Evolutionary conservation across 2,797 vertebrate genomes (phyloP).

Genomic region (Danio albolineatus): DNA sequence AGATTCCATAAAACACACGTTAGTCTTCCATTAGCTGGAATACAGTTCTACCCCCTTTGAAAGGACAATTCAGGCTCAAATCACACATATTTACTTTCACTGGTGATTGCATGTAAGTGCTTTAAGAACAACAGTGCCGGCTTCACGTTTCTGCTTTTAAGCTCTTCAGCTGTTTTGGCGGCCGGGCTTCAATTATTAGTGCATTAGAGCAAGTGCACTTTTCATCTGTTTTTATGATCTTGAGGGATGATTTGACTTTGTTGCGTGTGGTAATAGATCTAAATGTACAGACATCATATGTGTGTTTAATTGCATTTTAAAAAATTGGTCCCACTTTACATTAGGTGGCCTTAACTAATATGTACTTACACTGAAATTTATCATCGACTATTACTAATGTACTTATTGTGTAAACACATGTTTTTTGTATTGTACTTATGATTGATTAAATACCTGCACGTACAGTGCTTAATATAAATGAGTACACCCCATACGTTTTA

Average conservation of each 20-base stretch:
- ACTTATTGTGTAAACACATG: too few relatives aligned
- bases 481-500: too few relatives aligned
- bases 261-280: not conserved
- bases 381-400: too few relatives aligned
- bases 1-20: too few relatives aligned
- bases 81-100: not conserved
- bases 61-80: not conserved
- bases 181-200: not conserved
- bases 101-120: not conserved
- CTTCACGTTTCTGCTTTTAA: not conserved
- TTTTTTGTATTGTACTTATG: too few relatives aligned
- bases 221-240: constrained; percentile 18
- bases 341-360: too few relatives aligned
- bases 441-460: too few relatives aligned
- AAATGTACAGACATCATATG: not conserved
- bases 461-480: too few relatives aligned
- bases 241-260: not conserved
- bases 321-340: not conserved
- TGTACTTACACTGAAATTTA: too few relatives aligned
- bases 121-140: not conserved
- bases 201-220: not conserved
- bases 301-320: not conserved
- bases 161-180: not conserved
- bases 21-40: not conserved
- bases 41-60: not conserved